Percentiles rank a stretch among this genome's conserved stretches.
These are phyloP conservation scores for Caenorhabditis drosophilae DNA, from an alignment of 2,888 invertebrate species.

Conservation along the genomic window DNA sequence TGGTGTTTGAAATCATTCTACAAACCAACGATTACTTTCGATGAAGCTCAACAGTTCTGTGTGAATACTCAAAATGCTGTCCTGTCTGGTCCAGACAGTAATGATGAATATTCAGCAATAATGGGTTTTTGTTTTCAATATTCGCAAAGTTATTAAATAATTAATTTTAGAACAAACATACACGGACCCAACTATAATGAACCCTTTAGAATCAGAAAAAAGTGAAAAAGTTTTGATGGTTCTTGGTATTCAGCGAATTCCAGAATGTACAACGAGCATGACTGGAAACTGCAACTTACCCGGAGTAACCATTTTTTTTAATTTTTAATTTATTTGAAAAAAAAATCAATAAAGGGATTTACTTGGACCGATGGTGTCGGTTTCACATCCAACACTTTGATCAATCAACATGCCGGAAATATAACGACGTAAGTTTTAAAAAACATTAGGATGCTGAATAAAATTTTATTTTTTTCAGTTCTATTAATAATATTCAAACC, in stretches of 20 bases:
- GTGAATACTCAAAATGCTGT: neutral
- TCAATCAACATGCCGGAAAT: neutral
- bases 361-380: neutral
- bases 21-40: neutral
- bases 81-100: neutral
- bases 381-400: neutral
- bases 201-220: neutral
- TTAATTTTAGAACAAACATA: neutral
- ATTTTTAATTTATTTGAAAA: no score
- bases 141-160: neutral
- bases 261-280: neutral
- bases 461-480: neutral
- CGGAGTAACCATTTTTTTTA: no score
- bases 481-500: neutral
- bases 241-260: neutral
- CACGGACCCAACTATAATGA: neutral
- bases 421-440: neutral
- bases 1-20: neutral
- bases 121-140: neutral
- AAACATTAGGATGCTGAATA: neutral
- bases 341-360: no score
- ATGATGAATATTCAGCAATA: neutral
- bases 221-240: neutral
- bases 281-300: neutral
- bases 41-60: neutral